Evolutionary conservation across 2,113 vertebrate species (phyloP), one percentile per base, ranked within the genome.

Genomic region (Verasper variegatus): DNA sequence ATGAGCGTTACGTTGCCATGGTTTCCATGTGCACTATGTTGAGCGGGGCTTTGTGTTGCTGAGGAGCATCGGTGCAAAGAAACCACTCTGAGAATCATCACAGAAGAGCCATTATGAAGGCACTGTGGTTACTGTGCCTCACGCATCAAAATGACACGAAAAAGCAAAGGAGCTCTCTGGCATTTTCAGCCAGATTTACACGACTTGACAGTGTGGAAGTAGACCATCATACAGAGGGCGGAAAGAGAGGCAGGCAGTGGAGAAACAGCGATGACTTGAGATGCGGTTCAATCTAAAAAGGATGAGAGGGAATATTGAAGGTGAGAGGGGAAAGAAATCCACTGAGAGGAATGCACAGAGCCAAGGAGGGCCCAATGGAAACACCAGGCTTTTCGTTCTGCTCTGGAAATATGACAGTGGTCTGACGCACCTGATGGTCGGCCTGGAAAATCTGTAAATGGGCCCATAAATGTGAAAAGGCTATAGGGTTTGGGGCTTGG

Each of bases 391-490:
- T 76, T 78, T 49, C 47, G n/a, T 64, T 74, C 68, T 60, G 56
- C 71, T 61, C 52, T 81, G 81, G 86, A 86, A 82, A 84, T 63
- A 68, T 71, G 70, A 87, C 79, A 59, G 74, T 42, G 13, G 51
- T 63, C 66, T 84, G 71, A 83, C 40, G n/a, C 78, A 85, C 88
- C 81, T 85, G 78, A 83, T 11, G 18, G 63, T 15, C 31, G 72
- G 64, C 55, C 70, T 89, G 85, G 78, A 89, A 92, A 85, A 42
- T 83, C 70, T 68, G 68, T 64, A 82, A 83, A 78, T 23, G 51
- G 66, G 71, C 17, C 67, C 11, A 42, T 83, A 74, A 87, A 91
- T 56, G 31, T 80, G 71, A 76, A 31, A 84, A 20, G 40, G 63
- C 62, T 73, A 52, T 68, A 14, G 64, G 71, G 75, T 78, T 49